A percentile compares a stretch with the other conserved stretches of the same genome.
These are phyloP conservation scores for Corvus moneduloides DNA, from an alignment of 2,113 vertebrate species.

Conservation along the genomic window DNA sequence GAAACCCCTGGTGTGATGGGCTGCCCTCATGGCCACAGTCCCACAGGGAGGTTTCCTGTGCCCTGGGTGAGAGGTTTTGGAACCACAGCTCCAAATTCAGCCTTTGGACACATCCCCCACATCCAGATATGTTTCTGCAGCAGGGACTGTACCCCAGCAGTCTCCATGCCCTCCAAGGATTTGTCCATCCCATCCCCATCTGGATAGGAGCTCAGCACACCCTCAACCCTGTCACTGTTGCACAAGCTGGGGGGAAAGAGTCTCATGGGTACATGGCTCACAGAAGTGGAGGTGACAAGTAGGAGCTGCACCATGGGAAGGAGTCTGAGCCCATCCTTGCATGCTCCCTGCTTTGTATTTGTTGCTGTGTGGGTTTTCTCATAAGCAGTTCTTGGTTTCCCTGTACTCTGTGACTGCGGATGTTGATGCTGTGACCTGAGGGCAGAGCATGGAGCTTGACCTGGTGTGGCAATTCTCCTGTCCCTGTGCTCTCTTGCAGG, in stretches of 20 bases:
- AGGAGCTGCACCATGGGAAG: not conserved
- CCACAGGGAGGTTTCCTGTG: not conserved
- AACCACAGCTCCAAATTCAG: not conserved
- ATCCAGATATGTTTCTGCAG: not conserved
- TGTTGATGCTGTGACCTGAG: not conserved
- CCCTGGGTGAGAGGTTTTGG: not conserved
- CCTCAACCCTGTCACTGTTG: not conserved
- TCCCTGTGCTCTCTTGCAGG: slow-evolving; percentile 69
- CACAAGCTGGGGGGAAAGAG: not conserved
- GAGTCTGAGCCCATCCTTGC: accelerated
- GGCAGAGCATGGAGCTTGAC: not conserved
- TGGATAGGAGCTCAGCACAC: not conserved
- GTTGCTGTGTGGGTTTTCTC: not conserved
- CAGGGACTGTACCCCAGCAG: accelerated
- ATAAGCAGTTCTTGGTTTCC: not conserved
- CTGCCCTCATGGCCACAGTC: not conserved
- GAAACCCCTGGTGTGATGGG: not conserved
- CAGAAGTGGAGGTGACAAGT: not conserved
- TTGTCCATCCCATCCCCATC: not conserved
- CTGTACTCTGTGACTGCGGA: not conserved
- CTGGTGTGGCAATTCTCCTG: accelerated
- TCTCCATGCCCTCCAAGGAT: not conserved
- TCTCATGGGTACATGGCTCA: accelerated
- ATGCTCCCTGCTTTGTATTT: not conserved
- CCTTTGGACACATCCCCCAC: not conserved